Percentiles rank a stretch among this genome's conserved stretches.
phyloP scores from a whole-genome alignment of 2,888 invertebrate species.

The Orthosia cruda region DNA sequence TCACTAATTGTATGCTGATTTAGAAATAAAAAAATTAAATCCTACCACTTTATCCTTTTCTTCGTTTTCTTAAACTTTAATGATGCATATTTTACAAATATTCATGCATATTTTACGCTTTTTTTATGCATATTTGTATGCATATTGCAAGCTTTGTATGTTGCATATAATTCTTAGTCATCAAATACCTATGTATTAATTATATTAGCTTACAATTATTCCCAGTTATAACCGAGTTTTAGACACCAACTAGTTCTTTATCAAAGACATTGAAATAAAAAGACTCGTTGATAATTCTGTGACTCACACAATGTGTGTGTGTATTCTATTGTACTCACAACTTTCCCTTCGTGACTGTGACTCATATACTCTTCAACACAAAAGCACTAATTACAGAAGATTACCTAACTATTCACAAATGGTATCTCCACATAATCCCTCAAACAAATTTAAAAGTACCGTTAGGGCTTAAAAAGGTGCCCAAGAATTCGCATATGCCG shows the following conservation, averaged over 20 bases:
- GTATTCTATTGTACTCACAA: not conserved
- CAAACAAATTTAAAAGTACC: slow-evolving; percentile 25
- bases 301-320: slow-evolving; percentile 8
- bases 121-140: too few species aligned
- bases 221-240: not conserved
- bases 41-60: too few species aligned
- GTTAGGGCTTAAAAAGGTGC: slow-evolving; percentile 38
- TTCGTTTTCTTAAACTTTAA: too few species aligned
- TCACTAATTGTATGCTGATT: too few species aligned
- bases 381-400: slow-evolving; percentile 29
- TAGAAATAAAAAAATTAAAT: too few species aligned
- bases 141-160: too few species aligned
- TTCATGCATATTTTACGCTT: too few species aligned
- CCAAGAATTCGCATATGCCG: slow-evolving; percentile 24
- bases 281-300: not conserved
- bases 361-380: not conserved
- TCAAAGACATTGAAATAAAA: not conserved
- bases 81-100: too few species aligned
- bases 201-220: not conserved
- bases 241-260: not conserved
- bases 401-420: slow-evolving; percentile 10
- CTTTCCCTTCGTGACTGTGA: not conserved
- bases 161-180: too few species aligned
- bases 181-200: not conserved
- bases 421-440: slow-evolving; percentile 21